Base-by-base conservation (phyloP, 2,113 vertebrate species). In the Lepus timidus region DNA sequence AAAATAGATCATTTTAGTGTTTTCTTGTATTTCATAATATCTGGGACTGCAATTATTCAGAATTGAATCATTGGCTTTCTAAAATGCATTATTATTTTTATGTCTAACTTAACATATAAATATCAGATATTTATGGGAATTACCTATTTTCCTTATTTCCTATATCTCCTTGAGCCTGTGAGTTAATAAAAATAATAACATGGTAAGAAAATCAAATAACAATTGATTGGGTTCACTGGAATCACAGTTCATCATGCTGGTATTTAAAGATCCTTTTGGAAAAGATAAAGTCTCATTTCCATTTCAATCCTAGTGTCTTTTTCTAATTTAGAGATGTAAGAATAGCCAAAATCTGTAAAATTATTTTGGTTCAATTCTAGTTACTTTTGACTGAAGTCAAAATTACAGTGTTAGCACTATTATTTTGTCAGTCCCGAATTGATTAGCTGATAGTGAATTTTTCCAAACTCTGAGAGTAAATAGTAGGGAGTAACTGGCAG, bases 131-230 rank as follows among this genome's bases (percentile, higher is more conserved):
- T 81, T n/a, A 20, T 85, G 1, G 44, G 4, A 23, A 49, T 71
- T 36, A 36, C 33, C 0, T 1, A 61, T 85, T 80, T 68, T 20
- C 2, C 62, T 91, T 62, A 71, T 91, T 49, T 71, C 12, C 0
- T 29, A 75, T 13, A 87, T 62, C 17, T 49, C 52, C 14, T 52
- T 93, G 52, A 80, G 44, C 44, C 44, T 44, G 62, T 85, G n/a
- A 88, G 61, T 73, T 83, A 89, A 64, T 73, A 7, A 90, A 89
- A 75, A 23, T 65, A 85, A 80, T 49, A 7, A 61, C 61, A 70
- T 51, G 27, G 12, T 89, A 70, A 85, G 17, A 84, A 81, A 83
- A 90, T 80, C 51, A 91, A 75, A 88, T 58, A 93, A 75, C 9
- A 76, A n/a, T 29, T 52, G 22, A 58, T 91, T 74, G 51, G 19